Evolutionary conservation across 2,888 invertebrate genomes (phyloP).

Genomic region (Spodoptera littoralis): DNA sequence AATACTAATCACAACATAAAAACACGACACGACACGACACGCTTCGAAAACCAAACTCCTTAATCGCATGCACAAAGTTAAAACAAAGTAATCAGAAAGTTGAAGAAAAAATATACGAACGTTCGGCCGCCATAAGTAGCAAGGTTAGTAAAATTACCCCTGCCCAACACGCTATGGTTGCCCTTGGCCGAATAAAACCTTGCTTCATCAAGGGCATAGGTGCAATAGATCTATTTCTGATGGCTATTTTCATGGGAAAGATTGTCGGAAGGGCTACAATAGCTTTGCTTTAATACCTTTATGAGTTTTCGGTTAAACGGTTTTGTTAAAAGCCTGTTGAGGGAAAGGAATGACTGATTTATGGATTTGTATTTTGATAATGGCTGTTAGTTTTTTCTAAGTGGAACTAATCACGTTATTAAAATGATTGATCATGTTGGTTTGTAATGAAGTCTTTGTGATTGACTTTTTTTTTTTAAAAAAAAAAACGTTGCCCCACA

Average conservation of each 20-base stretch:
- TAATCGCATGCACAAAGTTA: conserved; percentile 49
- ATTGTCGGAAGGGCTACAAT: conserved; percentile 30
- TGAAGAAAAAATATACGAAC: conserved; percentile 23
- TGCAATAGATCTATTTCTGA: conserved; percentile 57
- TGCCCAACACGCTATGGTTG: conserved; percentile 60
- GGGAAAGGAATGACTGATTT: too few relatives aligned
- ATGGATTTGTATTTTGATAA: too few relatives aligned
- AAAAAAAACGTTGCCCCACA: too few relatives aligned
- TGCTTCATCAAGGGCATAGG: conserved; percentile 32
- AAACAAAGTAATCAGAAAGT: conserved; percentile 33
- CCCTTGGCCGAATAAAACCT: conserved; percentile 60
- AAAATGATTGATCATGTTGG: too few relatives aligned
- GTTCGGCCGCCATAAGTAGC: conserved; percentile 49
- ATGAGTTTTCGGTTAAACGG: conserved; percentile 1
- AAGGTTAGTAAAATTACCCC: conserved; percentile 58
- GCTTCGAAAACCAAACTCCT: conserved; percentile 4
- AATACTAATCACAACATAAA: too few relatives aligned
- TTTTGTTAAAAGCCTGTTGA: neutral
- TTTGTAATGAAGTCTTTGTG: too few relatives aligned
- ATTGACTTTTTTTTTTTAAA: too few relatives aligned
- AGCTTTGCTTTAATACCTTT: conserved; percentile 25
- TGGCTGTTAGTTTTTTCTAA: too few relatives aligned
- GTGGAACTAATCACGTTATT: too few relatives aligned
- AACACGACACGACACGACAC: too few relatives aligned
- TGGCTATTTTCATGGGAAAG: conserved; percentile 35